Percentiles rank a stretch among this genome's conserved stretches.
Evolutionary conservation across 2,113 vertebrate genomes (phyloP).

Genomic region (Archocentrus centrarchus): DNA sequence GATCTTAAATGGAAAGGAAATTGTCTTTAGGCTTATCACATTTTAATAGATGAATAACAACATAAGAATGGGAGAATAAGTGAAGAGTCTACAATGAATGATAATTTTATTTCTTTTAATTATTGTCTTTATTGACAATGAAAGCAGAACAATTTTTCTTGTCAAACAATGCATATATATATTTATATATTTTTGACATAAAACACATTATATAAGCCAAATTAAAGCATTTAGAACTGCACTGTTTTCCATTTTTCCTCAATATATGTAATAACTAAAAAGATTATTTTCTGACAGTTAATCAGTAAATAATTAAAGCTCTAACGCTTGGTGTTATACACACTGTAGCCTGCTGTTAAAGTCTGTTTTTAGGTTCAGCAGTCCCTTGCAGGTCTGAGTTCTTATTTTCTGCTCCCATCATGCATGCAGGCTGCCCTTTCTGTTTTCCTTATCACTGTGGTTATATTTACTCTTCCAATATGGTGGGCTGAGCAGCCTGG

Average conservation of each 20-base stretch:
- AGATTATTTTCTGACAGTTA: neutral
- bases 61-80: neutral
- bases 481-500: constrained; percentile 64
- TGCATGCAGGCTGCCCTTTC: constrained; percentile 31
- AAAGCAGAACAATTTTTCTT: neutral
- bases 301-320: neutral
- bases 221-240: neutral
- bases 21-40: neutral
- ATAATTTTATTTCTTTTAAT: neutral
- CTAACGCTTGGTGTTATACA: neutral
- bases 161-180: neutral
- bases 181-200: too few relatives aligned
- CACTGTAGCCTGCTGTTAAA: neutral
- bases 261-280: neutral
- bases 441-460: constrained; percentile 58
- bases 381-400: constrained; percentile 4
- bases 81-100: neutral
- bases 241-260: neutral
- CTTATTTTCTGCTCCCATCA: constrained; percentile 2
- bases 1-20: neutral
- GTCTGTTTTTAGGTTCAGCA: neutral
- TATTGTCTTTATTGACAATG: neutral
- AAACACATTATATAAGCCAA: neutral
- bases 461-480: constrained; percentile 74
- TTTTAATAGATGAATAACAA: neutral